Conservation (phyloP, 1,140 invertebrate species). For the Arctopsyche grandis region DNA sequence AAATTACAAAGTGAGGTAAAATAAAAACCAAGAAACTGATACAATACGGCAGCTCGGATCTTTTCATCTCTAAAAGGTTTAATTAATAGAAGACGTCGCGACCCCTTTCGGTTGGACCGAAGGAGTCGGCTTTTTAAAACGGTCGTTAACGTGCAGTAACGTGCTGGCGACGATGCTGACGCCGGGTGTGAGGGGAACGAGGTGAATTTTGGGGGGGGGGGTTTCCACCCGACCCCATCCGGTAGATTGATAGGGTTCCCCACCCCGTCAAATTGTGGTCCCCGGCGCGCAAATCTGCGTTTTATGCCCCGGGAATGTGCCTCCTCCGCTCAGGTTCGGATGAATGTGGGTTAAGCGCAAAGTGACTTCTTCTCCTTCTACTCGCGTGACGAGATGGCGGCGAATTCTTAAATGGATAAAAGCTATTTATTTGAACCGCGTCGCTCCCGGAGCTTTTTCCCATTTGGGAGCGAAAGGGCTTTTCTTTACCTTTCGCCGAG, state of each 20-base stretch:
- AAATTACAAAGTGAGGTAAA: not conserved
- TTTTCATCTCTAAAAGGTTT: conserved; percentile 49
- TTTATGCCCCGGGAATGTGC: conserved; percentile 52
- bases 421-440: conserved; percentile 36
- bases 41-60: not conserved
- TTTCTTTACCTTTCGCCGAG: not conserved
- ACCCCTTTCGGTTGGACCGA: conserved; percentile 41
- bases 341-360: conserved; percentile 49
- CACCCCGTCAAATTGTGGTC: not conserved
- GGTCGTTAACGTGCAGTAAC: conserved; percentile 56
- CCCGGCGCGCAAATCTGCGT: conserved; percentile 52
- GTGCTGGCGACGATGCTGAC: conserved; percentile 45
- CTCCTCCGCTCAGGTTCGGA: conserved; percentile 44
- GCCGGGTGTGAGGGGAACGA: conserved; percentile 41
- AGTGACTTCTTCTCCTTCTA: conserved; percentile 36
- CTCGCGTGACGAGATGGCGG: not conserved
- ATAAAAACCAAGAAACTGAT: not conserved
- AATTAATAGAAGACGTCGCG: conserved; percentile 54
- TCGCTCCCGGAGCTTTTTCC: conserved; percentile 11
- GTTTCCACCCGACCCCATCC: not conserved
- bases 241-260: conserved; percentile 51
- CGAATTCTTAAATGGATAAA: conserved; percentile 36
- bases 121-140: conserved; percentile 47
- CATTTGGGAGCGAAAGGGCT: not conserved
- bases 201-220: not conserved